These are phyloP conservation scores for Strix uralensis DNA, from an alignment of 2,113 vertebrate genomes.

Conservation along the genomic window DNA sequence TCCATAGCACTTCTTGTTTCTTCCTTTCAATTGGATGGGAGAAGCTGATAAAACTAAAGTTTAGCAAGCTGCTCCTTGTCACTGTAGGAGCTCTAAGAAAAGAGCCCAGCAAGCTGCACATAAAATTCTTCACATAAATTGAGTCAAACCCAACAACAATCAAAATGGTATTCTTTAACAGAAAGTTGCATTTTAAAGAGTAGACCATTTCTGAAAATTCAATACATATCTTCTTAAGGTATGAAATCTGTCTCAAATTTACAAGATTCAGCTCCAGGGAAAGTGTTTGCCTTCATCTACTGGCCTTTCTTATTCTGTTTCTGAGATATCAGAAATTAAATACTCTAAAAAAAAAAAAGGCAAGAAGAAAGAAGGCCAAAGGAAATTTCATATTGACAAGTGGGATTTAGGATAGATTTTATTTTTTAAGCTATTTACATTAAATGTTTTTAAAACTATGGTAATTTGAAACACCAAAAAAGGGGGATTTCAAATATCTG, in stretches of 20 bases:
- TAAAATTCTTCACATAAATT: not conserved
- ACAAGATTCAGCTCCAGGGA: not conserved
- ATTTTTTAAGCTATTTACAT: not conserved
- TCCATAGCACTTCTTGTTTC: not conserved
- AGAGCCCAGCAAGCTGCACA: not conserved
- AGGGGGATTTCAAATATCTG: not conserved
- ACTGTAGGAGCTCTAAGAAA: not conserved
- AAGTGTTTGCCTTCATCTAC: not conserved
- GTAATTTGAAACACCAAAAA: not conserved
- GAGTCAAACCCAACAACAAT: not conserved
- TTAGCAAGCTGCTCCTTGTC: not conserved
- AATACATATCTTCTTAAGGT: not conserved
- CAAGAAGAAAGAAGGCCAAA: not conserved
- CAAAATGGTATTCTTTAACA: not conserved
- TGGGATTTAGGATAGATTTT: not conserved
- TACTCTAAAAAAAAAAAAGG: not conserved
- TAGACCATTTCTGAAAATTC: not conserved
- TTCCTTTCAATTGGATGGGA: not conserved
- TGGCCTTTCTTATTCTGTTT: not conserved
- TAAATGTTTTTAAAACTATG: not conserved
- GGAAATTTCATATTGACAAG: not conserved
- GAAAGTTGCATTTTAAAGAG: not conserved
- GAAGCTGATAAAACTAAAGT: not conserved
- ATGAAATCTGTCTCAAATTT: not conserved
- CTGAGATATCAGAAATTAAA: not conserved